Evolutionary conservation across 1,140 invertebrate genomes (phyloP).

Genomic region (Trichonephila clavipes): DNA sequence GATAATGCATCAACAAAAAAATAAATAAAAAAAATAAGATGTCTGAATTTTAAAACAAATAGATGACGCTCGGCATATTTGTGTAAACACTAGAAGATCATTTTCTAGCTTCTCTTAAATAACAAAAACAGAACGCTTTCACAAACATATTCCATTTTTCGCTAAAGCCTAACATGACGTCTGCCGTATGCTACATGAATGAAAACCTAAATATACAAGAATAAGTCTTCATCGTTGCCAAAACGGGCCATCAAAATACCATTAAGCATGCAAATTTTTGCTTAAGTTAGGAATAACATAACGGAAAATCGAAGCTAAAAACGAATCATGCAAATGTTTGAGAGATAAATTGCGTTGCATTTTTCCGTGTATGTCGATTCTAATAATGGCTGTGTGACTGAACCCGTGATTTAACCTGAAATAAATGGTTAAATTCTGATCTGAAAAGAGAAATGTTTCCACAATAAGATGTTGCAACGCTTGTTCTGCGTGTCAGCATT

Average conservation of each 20-base stretch:
- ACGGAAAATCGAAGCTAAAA: slow-evolving; percentile 70
- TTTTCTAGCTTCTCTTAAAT: slow-evolving; percentile 12
- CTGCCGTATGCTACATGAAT: slow-evolving; percentile 18
- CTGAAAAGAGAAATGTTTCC: slow-evolving; percentile 29
- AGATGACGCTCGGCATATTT: background rate
- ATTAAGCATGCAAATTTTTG: slow-evolving; percentile 74
- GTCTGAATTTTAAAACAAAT: slow-evolving; percentile 35
- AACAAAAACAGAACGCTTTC: slow-evolving; percentile 30
- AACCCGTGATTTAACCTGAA: slow-evolving; percentile 39
- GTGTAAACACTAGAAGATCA: slow-evolving; percentile 8
- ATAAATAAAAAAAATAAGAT: background rate
- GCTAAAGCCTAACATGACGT: slow-evolving; percentile 61
- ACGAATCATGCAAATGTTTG: slow-evolving; percentile 64
- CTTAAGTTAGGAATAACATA: slow-evolving; percentile 71
- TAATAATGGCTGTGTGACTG: slow-evolving; percentile 53
- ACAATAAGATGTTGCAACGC: background rate
- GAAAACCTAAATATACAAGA: slow-evolving; percentile 35
- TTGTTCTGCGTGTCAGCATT: slow-evolving; percentile 3
- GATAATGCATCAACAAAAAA: background rate
- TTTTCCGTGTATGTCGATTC: slow-evolving; percentile 35
- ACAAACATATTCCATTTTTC: slow-evolving; percentile 40
- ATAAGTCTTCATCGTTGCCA: slow-evolving; percentile 68
- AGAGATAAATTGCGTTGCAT: slow-evolving; percentile 51
- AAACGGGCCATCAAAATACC: slow-evolving; percentile 70
- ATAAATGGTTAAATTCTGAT: slow-evolving; percentile 63